Percentiles rank a stretch among this genome's conserved stretches.
Conservation (phyloP, 2,113 vertebrate genomes). For the Petaurus breviceps region DNA sequence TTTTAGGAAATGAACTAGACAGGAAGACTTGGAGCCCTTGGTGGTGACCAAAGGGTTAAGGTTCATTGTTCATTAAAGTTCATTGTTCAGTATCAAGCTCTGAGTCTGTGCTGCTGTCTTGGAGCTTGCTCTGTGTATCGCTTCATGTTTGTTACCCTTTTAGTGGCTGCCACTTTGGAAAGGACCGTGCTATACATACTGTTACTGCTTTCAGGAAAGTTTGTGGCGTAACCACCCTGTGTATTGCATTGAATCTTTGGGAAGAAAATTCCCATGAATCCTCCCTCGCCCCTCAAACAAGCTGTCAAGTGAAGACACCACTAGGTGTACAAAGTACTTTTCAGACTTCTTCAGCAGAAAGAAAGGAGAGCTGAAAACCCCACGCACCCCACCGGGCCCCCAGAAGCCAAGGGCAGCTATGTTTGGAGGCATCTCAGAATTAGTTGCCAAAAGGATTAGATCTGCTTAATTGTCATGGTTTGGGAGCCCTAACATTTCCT, state of each 20-base stretch:
- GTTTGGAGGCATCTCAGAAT: slow-evolving; percentile 24
- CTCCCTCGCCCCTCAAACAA: background rate
- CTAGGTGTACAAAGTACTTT: background rate
- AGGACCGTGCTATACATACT: background rate
- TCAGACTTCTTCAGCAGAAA: background rate
- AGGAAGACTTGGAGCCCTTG: background rate
- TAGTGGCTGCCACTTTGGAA: background rate
- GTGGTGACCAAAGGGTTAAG: background rate
- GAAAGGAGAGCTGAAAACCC: background rate
- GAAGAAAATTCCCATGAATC: background rate
- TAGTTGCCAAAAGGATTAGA: background rate
- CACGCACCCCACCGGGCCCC: background rate
- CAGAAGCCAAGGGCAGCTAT: slow-evolving; percentile 2
- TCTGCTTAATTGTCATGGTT: background rate
- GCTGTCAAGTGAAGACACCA: background rate
- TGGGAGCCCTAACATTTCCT: slow-evolving; percentile 4
- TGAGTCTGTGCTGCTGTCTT: background rate
- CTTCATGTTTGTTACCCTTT: slow-evolving; percentile 3
- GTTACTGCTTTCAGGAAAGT: background rate
- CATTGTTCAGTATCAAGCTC: background rate
- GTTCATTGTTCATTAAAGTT: background rate
- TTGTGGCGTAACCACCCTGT: background rate
- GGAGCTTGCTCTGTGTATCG: background rate
- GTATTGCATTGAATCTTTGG: background rate
- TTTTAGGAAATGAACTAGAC: background rate